Evolutionary conservation across 2,797 vertebrate species (phyloP).

Genomic region (Pyrocephalus nanus): DNA sequence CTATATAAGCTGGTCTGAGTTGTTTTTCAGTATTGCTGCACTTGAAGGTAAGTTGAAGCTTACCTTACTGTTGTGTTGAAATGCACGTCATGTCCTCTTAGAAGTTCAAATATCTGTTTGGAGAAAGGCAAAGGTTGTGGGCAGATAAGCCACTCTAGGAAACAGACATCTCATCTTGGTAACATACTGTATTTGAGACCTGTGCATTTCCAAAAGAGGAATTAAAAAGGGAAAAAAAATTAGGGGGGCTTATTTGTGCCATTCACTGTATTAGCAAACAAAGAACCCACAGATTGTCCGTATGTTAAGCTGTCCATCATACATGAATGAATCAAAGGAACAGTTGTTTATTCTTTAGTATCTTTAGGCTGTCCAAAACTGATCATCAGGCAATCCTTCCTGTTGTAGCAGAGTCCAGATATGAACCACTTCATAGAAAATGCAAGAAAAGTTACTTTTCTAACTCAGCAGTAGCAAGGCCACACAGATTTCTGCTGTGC

Average conservation of each 20-base stretch:
- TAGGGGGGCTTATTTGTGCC: not conserved
- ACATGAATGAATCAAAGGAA: not conserved
- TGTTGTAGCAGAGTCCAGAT: not conserved
- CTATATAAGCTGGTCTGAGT: not conserved
- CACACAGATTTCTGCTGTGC: not conserved
- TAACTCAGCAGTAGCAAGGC: not conserved
- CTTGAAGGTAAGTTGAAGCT: not conserved
- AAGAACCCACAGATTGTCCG: not conserved
- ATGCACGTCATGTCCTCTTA: accelerated
- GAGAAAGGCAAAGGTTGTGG: not conserved
- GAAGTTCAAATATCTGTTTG: not conserved
- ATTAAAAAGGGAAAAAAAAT: not conserved
- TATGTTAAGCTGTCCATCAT: not conserved
- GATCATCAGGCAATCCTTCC: not conserved
- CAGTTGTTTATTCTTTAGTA: not conserved
- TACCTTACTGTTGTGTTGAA: not conserved
- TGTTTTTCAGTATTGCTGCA: not conserved
- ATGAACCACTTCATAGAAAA: not conserved
- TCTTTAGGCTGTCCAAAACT: not conserved
- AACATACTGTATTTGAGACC: not conserved
- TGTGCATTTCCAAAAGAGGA: not conserved
- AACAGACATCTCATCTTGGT: not conserved
- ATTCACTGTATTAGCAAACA: not conserved
- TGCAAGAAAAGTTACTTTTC: not conserved
- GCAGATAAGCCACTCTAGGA: not conserved